Percentiles rank a stretch among this genome's conserved stretches.
Evolutionary conservation across 2,797 vertebrate genomes (phyloP).

Genomic region (Remorina albescens): DNA sequence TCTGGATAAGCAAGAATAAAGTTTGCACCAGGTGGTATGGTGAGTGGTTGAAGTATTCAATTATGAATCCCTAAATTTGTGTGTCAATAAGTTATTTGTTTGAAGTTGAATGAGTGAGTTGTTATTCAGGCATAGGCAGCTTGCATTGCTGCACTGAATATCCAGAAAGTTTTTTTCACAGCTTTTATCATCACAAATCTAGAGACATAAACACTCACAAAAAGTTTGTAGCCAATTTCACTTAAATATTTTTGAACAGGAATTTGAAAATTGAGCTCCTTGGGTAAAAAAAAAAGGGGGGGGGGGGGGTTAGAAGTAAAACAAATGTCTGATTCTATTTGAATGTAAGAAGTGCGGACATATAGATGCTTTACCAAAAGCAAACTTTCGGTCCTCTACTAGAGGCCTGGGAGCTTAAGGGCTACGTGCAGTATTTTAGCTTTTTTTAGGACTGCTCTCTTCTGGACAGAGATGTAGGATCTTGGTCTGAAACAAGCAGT

Average conservation of each 20-base stretch:
- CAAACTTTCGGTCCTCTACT: too few relatives aligned
- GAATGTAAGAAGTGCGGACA: neutral
- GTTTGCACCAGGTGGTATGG: neutral
- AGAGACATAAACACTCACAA: neutral
- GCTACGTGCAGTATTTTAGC: too few relatives aligned
- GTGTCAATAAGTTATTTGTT: neutral
- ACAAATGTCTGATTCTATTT: neutral
- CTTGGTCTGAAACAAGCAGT: too few relatives aligned
- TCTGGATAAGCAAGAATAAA: slow-evolving; percentile 12
- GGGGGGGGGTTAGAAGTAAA: too few relatives aligned
- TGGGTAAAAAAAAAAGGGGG: neutral
- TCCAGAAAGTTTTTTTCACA: neutral
- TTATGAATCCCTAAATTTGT: neutral
- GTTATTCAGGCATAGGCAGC: neutral
- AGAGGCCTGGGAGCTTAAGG: too few relatives aligned
- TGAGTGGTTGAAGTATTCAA: neutral
- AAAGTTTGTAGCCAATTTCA: slow-evolving; percentile 18
- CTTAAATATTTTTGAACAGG: neutral
- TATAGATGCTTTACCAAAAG: neutral
- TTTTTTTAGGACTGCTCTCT: too few relatives aligned
- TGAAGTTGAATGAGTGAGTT: neutral
- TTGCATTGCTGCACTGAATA: neutral
- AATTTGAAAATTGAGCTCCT: slow-evolving; percentile 11
- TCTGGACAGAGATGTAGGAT: too few relatives aligned
- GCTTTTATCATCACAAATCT: neutral